These are phyloP conservation scores for Proteles cristata DNA, from an alignment of 2,113 vertebrate species.

Conservation along the genomic window DNA sequence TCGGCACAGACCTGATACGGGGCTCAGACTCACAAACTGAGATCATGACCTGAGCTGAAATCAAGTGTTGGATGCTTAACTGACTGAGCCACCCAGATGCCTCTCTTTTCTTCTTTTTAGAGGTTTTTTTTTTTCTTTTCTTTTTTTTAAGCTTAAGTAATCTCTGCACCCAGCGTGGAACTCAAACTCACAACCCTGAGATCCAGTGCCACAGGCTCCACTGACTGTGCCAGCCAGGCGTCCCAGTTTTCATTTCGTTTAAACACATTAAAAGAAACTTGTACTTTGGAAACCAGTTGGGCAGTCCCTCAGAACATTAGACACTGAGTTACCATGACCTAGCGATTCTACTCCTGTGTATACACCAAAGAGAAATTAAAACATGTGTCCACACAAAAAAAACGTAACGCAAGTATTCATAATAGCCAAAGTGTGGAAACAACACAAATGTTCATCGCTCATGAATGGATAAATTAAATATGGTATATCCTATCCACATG, in stretches of 20 bases:
- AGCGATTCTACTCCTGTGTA: neutral
- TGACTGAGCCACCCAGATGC: no score
- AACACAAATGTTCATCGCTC: neutral
- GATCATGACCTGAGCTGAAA: no score
- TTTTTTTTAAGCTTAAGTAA: neutral
- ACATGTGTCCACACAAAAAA: neutral
- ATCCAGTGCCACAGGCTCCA: neutral
- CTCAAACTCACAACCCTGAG: neutral
- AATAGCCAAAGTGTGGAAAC: constrained; percentile 13
- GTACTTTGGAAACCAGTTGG: constrained; percentile 45
- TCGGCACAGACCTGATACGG: no score
- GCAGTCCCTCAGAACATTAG: constrained; percentile 40
- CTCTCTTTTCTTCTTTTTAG: neutral
- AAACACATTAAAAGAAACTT: neutral
- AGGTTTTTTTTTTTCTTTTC: neutral
- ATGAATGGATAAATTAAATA: constrained; percentile 31
- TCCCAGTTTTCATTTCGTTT: constrained; percentile 14
- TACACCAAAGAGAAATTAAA: constrained; percentile 34
- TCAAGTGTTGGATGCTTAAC: no score
- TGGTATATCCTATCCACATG: neutral
- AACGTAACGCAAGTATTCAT: neutral
- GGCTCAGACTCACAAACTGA: no score
- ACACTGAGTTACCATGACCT: neutral
- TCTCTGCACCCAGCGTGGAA: neutral
- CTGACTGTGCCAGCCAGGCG: neutral